phyloP scores from a whole-genome alignment of 2,113 vertebrate species.

The Petaurus breviceps region DNA sequence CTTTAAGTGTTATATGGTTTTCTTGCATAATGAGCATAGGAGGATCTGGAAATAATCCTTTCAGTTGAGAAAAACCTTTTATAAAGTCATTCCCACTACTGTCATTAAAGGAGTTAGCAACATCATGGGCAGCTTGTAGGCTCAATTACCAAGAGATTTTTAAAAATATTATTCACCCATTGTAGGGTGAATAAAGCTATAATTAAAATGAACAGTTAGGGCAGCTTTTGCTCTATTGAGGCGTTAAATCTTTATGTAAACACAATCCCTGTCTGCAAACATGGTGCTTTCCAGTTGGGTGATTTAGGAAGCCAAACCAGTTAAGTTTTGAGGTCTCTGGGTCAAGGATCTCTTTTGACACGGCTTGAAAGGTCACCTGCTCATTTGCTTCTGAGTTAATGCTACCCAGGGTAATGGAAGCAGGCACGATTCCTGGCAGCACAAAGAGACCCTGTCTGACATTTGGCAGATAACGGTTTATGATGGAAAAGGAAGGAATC shows the following conservation, averaged over 20 bases:
- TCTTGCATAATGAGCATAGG: slow-evolving; percentile 63
- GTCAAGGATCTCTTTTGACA: slow-evolving; percentile 79
- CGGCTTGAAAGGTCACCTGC: slow-evolving; percentile 82
- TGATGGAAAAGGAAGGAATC: slow-evolving; percentile 52
- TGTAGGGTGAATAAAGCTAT: slow-evolving; percentile 71
- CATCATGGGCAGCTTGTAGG: slow-evolving; percentile 42
- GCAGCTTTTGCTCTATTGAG: slow-evolving; percentile 75
- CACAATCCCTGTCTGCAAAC: slow-evolving; percentile 70
- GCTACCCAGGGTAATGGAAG: slow-evolving; percentile 25
- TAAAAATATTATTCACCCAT: slow-evolving; percentile 64
- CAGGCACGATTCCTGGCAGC: slow-evolving; percentile 44
- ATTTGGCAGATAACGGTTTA: slow-evolving; percentile 69
- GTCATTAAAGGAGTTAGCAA: not conserved
- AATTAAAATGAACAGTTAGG: slow-evolving; percentile 74
- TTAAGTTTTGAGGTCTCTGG: slow-evolving; percentile 76
- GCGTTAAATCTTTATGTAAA: slow-evolving; percentile 76
- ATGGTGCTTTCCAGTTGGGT: slow-evolving; percentile 56
- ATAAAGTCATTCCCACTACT: not conserved
- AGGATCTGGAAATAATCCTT: slow-evolving; percentile 55
- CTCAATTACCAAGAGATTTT: slow-evolving; percentile 44
- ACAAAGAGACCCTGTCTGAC: slow-evolving; percentile 77
- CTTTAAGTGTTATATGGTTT: slow-evolving; percentile 30
- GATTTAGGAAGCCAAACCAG: slow-evolving; percentile 48
- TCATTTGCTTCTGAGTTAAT: slow-evolving; percentile 71
- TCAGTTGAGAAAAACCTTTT: slow-evolving; percentile 41